Evolutionary conservation across 2,888 invertebrate species (phyloP).

Genomic region (Ferrisia virgata): DNA sequence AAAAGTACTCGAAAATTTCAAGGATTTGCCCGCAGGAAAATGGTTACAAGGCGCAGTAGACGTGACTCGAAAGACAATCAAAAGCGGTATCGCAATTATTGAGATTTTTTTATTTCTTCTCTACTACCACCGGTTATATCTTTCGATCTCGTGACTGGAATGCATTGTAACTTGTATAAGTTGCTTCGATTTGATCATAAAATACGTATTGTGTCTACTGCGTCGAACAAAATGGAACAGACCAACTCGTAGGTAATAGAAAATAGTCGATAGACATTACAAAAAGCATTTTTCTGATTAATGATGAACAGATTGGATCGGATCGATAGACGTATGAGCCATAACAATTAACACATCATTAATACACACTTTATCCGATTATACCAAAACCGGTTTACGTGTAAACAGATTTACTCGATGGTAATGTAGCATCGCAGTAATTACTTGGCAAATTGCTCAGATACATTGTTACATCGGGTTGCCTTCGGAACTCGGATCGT

Average conservation of each 20-base stretch:
- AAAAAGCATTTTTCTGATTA: not conserved
- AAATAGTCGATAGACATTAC: not conserved
- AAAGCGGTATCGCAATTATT: not conserved
- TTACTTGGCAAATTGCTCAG: not conserved
- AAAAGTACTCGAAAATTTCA: not conserved
- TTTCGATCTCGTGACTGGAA: constrained; percentile 4
- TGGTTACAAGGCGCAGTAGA: not conserved
- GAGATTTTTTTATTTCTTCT: not conserved
- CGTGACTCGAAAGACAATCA: constrained; percentile 19
- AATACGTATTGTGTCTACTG: not conserved
- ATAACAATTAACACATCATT: constrained; percentile 7
- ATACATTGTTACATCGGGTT: not conserved
- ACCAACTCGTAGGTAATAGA: not conserved
- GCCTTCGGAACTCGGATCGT: not conserved
- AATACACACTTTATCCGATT: not conserved
- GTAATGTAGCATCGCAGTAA: not conserved
- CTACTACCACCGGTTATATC: not conserved
- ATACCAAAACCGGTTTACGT: not conserved
- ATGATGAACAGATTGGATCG: not conserved
- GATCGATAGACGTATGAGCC: not conserved
- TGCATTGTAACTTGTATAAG: not conserved
- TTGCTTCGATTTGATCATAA: not conserved
- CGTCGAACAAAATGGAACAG: not conserved
- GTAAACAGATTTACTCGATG: not conserved
- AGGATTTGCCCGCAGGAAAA: not conserved